Base-by-base conservation (phyloP, 2,797 vertebrate species). In the Acanthurus leucopareius region DNA sequence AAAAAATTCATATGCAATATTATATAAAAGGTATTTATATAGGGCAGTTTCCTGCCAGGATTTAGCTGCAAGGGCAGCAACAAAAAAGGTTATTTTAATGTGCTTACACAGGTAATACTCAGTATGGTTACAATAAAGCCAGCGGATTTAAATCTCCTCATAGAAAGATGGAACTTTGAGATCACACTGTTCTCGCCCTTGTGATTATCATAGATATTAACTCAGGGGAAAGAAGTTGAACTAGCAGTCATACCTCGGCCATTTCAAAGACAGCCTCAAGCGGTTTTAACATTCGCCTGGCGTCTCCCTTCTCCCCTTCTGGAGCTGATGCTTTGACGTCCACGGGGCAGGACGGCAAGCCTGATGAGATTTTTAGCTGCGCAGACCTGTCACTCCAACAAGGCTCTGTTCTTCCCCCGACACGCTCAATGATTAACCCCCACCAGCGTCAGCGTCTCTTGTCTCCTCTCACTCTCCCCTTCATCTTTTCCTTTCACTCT, bases 151-250 rank as follows among this genome's bases (percentile, higher is more conserved):
- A 85, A 81, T 80, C 57, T 88, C 75, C 69, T 79, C 38, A 13
- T 73, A 86, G 85, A 68, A 74, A 85, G 84, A 85, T 61, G 73
- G 78, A 71, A 71, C 64, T 72, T 42, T 67, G 56, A 79, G 84
- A 87, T 88, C 79, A 67, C 67, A 32, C 71, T 45, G 61, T 73
- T 81, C 64, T 80, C 45, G n/a, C 72, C 79, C 78, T 85, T 80
- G 83, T 86, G 84, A 92, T 93, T 90, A 91, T 90, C 89, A 89
- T 93, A 88, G 88, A 90, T 90, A 92, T 91, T 89, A 93, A 92
- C 88, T 88, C 15, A 0, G 73, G 58, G 75, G 54, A 49, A 70
- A 79, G 69, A 82, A 61, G 84, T 79, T 73, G 83, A 91, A 90
- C 75, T 83, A 54, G 52, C 25, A 65, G 73, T 77, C 77, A 59